These are phyloP conservation scores for Xylota segnis DNA, from an alignment of 2,888 invertebrate genomes.

Conservation along the genomic window DNA sequence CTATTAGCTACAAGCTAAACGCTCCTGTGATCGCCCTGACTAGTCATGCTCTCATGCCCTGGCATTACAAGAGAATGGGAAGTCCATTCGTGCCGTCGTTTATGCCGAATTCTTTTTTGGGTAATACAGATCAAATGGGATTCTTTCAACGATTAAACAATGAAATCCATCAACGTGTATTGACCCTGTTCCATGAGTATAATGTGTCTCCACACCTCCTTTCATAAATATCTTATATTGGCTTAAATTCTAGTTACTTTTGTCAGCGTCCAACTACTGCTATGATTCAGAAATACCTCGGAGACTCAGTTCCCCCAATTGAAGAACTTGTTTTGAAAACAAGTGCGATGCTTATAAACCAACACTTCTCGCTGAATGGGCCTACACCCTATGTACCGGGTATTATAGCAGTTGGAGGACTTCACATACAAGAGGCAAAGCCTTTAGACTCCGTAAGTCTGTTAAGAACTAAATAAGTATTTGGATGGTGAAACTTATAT, in stretches of 20 bases:
- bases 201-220: background rate
- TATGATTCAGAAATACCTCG: constrained; percentile 83
- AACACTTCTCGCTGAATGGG: constrained; percentile 85
- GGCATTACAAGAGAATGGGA: constrained; percentile 86
- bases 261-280: constrained; percentile 82
- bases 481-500: background rate
- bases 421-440: constrained; percentile 82
- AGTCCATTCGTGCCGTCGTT: constrained; percentile 86
- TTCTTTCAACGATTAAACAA: constrained; percentile 85
- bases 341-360: constrained; percentile 84
- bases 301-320: constrained; percentile 84
- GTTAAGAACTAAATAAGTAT: background rate
- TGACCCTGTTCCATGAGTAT: constrained; percentile 79
- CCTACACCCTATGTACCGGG: constrained; percentile 84
- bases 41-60: constrained; percentile 87
- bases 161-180: constrained; percentile 78
- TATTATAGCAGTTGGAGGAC: constrained; percentile 86
- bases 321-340: constrained; percentile 83
- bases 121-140: constrained; percentile 83
- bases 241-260: constrained; percentile 79
- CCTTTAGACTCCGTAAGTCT: constrained; percentile 79
- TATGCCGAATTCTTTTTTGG: constrained; percentile 85
- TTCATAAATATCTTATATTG: background rate
- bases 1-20: constrained; percentile 87
- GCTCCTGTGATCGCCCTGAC: constrained; percentile 87